Percentiles rank a stretch among this genome's conserved stretches.
These are phyloP conservation scores for Carterocephalus palaemon DNA, from an alignment of 2,888 invertebrate genomes.

Conservation along the genomic window DNA sequence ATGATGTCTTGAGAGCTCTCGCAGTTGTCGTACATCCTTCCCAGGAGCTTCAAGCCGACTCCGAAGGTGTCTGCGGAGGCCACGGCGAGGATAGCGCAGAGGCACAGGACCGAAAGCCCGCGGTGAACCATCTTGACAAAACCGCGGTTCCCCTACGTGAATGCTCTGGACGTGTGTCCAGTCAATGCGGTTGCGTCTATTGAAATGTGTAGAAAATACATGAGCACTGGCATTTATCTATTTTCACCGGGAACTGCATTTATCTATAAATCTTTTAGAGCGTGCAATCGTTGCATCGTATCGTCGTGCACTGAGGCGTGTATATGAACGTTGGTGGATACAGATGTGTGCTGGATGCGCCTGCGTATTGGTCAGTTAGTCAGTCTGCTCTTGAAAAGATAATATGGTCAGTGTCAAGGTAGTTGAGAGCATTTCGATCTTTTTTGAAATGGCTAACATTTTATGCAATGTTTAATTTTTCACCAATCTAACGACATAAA, in stretches of 20 bases:
- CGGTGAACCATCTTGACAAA: constrained; percentile 66
- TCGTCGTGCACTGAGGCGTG: constrained; percentile 72
- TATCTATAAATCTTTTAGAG: constrained; percentile 80
- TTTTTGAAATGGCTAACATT: constrained; percentile 32
- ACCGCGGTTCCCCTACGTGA: constrained; percentile 48
- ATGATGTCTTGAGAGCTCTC: constrained; percentile 80
- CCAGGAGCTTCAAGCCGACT: constrained; percentile 69
- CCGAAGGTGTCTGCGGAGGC: constrained; percentile 63
- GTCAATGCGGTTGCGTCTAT: constrained; percentile 65
- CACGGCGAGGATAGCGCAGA: constrained; percentile 49
- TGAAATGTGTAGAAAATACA: constrained; percentile 74
- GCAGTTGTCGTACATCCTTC: constrained; percentile 81
- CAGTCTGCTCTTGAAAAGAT: constrained; percentile 44
- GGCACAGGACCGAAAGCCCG: constrained; percentile 62
- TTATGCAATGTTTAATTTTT: background rate
- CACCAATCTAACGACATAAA: too few relatives aligned
- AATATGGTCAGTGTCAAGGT: constrained; percentile 57
- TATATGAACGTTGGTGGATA: constrained; percentile 41
- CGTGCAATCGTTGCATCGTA: constrained; percentile 78
- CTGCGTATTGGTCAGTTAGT: constrained; percentile 44
- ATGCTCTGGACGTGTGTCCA: constrained; percentile 56
- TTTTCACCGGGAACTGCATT: constrained; percentile 79
- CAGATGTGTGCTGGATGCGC: constrained; percentile 41
- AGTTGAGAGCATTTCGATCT: constrained; percentile 32
- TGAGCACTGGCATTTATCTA: constrained; percentile 77